Percentiles rank a stretch among this genome's conserved stretches.
These are phyloP conservation scores for Smutsia gigantea DNA, from an alignment of 2,797 vertebrate genomes.

Conservation along the genomic window DNA sequence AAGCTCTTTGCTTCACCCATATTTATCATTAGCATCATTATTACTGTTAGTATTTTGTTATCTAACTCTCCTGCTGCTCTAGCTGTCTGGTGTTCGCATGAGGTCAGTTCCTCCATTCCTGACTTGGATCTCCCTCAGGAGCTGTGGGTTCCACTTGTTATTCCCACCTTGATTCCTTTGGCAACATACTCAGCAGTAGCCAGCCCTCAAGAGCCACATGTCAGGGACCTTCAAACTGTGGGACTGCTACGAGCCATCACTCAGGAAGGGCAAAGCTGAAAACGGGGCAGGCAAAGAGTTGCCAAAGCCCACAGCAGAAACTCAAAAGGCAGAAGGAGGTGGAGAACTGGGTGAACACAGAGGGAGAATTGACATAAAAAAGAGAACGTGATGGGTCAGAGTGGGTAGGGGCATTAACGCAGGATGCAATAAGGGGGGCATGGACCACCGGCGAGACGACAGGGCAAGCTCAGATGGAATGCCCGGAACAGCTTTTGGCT, in stretches of 20 bases:
- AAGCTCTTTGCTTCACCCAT: neutral
- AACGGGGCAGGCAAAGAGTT: neutral
- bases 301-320: neutral
- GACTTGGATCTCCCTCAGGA: neutral
- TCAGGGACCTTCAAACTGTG: neutral
- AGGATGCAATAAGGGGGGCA: neutral
- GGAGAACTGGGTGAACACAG: neutral
- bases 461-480: rapidly evolving
- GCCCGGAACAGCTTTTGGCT: neutral
- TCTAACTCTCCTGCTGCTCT: neutral
- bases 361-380: neutral
- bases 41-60: too few species aligned
- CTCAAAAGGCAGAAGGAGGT: neutral
- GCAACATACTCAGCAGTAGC: neutral
- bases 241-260: neutral
- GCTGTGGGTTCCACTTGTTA: neutral
- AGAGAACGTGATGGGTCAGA: neutral
- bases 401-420: neutral
- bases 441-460: neutral
- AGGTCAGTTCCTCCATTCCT: neutral
- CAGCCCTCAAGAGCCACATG: neutral
- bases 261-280: neutral
- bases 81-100: neutral
- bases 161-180: neutral
- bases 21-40: neutral